Conservation (phyloP, 1,140 invertebrate genomes). For the Leptinotarsa lineolata region DNA sequence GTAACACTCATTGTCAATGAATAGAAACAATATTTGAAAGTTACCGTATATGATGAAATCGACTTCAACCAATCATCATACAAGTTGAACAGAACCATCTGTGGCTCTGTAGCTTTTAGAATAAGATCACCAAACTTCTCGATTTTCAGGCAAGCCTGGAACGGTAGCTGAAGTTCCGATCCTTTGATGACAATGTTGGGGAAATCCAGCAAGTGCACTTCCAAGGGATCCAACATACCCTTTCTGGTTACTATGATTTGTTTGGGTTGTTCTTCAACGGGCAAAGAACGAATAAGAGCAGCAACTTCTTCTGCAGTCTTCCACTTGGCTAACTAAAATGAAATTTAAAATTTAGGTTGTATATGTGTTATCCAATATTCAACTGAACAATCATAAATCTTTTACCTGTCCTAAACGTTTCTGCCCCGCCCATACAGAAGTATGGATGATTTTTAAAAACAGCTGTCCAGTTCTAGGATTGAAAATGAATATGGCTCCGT, state of each 20-base stretch:
- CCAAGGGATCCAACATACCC: conserved; percentile 98
- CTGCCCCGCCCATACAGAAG: conserved; percentile 98
- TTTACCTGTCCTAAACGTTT: conserved; percentile 82
- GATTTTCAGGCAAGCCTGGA: conserved; percentile 98
- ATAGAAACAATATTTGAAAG: conserved; percentile 39
- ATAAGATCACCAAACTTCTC: conserved; percentile 99
- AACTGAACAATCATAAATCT: not conserved
- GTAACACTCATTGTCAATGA: conserved; percentile 3
- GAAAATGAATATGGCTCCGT: conserved; percentile 99
- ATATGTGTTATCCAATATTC: not conserved
- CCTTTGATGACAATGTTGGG: conserved; percentile 99
- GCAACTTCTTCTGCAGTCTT: conserved; percentile 99
- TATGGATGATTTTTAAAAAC: conserved; percentile 99
- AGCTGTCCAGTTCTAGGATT: conserved; percentile 99
- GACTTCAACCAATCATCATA: conserved; percentile 99
- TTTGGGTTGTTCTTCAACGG: conserved; percentile 99
- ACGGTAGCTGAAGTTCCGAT: conserved; percentile 96
- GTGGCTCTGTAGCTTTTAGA: conserved; percentile 98
- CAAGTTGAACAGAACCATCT: conserved; percentile 99
- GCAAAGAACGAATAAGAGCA: conserved; percentile 96
- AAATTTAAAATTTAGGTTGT: no score
- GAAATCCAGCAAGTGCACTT: conserved; percentile 98
- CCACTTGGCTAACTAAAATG: conserved; percentile 91
- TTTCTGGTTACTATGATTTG: conserved; percentile 99
- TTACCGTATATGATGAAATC: conserved; percentile 87